These are phyloP conservation scores for Nyctibius grandis DNA, from an alignment of 2,797 vertebrate species.

Conservation along the genomic window DNA sequence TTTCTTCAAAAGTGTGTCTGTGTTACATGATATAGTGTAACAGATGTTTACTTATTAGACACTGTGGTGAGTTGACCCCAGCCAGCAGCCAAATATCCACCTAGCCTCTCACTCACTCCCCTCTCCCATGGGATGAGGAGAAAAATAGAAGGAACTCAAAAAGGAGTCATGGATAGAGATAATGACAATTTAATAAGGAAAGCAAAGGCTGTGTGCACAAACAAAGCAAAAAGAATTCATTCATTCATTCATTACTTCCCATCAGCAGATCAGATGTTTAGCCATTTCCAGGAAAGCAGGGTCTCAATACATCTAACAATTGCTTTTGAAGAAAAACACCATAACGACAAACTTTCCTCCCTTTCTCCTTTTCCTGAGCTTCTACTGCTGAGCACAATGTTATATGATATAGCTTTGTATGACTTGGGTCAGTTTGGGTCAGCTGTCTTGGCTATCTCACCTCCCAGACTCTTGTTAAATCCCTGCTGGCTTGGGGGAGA, in stretches of 20 bases:
- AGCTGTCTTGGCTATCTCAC: neutral
- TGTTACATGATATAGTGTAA: neutral
- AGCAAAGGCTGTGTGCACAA: neutral
- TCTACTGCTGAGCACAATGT: neutral
- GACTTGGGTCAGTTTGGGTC: neutral
- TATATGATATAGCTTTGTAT: neutral
- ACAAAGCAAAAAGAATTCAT: neutral
- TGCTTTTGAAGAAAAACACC: neutral
- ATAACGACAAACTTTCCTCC: neutral
- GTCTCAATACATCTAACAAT: neutral
- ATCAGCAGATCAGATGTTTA: neutral
- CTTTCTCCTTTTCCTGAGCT: neutral
- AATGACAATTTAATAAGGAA: neutral
- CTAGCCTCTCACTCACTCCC: rapidly evolving
- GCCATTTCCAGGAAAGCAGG: neutral
- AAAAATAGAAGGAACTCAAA: neutral
- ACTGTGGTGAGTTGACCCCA: neutral
- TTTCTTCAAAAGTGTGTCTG: neutral
- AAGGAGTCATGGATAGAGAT: rapidly evolving
- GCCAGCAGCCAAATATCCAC: rapidly evolving
- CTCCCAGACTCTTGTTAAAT: neutral
- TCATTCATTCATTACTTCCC: neutral
- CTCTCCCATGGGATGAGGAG: neutral
- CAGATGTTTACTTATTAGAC: neutral
- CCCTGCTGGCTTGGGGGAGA: neutral